Base-by-base conservation (phyloP, 2,113 vertebrate genomes). In the Xiphophorus hellerii region DNA sequence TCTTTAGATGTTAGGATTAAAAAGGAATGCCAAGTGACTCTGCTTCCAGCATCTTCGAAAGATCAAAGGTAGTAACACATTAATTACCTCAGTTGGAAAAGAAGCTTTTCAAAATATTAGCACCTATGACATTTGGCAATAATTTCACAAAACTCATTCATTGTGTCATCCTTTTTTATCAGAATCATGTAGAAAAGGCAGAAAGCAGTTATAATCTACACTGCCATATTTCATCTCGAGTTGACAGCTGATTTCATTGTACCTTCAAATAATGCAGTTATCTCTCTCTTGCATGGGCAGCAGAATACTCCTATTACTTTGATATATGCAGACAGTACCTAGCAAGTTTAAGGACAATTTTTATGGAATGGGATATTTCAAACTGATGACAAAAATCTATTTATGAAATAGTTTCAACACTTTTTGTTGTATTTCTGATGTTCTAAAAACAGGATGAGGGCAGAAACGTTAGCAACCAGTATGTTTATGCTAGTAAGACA, bases 101-200 rank as follows among this genome's bases (percentile, higher is more conserved):
- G 87, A 73, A 44, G 66, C 83, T 89, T 86, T 85, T 90, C 84
- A 89, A 90, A 90, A 91, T 79, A 90, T 88, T 87, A 92, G 84
- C 69, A 86, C 54, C 80, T 86, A 60, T 83, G 84, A 91, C 88
- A 91, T 90, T 93, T 88, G 88, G 74, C 86, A 78, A 66, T 85
- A 79, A 62, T 78, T 90, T 88, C 80, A 84, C 75, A 42, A 60
- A 81, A 65, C 63, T 61, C 33, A 8, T 58, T 80, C 66, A 58
- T 84, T 62, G 72, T 73, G 81, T 76, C 80, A 76, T 90, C 68
- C 51, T 69, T 71, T 89, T 89, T 87, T 73, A 78, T 76, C 78
- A 70, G 74, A 83, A 79, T 74, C 81, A 76, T 78, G 73, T 51
- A 60, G 68, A 66, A 84, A 68, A 80, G 71, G 54, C 63, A 64